Percentiles rank a stretch among this genome's conserved stretches.
Conservation (phyloP, 92 coral and sea anemone genomes). For the Hydrozoanthus gracilis region DNA sequence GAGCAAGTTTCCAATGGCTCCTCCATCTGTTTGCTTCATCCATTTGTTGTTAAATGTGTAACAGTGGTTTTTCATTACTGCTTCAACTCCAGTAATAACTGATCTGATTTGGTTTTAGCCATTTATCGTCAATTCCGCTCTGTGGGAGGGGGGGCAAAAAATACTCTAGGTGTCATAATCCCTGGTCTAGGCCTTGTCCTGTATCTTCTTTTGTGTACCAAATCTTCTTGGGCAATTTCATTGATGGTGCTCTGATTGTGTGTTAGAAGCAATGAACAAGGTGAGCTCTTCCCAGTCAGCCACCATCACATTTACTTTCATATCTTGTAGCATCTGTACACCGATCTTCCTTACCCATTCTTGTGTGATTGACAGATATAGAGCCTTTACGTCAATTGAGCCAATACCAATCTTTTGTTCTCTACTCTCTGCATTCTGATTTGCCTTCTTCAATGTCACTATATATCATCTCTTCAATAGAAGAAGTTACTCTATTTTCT, state of each 20-base stretch:
- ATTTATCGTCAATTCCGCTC: slow-evolving; percentile 21
- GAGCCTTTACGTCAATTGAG: neutral
- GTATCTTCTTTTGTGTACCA: slow-evolving; percentile 23
- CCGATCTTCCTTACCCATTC: neutral
- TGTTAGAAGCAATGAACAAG: too few species aligned
- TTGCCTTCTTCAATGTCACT: too few species aligned
- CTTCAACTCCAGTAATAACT: slow-evolving; percentile 23
- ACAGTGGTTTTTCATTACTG: slow-evolving; percentile 38
- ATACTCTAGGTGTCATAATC: slow-evolving; percentile 8
- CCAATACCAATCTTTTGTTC: too few species aligned
- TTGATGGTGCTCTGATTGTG: neutral
- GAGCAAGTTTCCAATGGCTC: neutral
- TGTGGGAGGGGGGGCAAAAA: slow-evolving; percentile 3
- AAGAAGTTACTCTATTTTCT: neutral
- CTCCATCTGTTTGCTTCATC: slow-evolving; percentile 13
- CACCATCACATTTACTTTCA: neutral
- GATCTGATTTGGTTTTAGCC: slow-evolving; percentile 15
- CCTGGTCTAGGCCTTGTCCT: slow-evolving; percentile 24
- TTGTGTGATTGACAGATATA: slow-evolving; percentile 1
- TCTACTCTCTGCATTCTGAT: too few species aligned
- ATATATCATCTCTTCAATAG: too few species aligned
- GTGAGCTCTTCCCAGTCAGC: too few species aligned
- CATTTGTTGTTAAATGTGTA: slow-evolving; percentile 21
- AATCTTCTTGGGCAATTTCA: neutral
- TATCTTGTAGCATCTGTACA: slow-evolving; percentile 23